A percentile compares a stretch with the other conserved stretches of the same genome.
These are phyloP conservation scores for Argya squamiceps DNA, from an alignment of 2,797 vertebrate genomes.

Conservation along the genomic window DNA sequence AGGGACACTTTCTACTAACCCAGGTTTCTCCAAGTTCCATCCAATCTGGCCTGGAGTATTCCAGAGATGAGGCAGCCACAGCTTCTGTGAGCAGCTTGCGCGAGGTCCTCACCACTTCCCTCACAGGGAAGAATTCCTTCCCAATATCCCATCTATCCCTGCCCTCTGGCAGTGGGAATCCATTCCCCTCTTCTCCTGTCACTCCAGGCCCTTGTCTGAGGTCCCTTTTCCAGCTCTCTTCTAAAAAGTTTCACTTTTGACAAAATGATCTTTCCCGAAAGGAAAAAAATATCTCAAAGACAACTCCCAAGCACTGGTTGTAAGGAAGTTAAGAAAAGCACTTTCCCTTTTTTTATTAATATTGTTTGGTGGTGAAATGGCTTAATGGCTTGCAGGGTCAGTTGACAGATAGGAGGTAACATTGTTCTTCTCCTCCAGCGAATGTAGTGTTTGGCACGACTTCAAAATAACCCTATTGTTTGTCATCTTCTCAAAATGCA, in stretches of 20 bases:
- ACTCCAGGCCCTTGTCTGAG: not conserved
- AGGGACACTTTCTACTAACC: not conserved
- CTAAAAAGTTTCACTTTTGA: not conserved
- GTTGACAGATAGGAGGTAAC: constrained; percentile 23
- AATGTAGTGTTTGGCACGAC: constrained; percentile 46
- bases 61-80: not conserved
- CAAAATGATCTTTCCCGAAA: not conserved
- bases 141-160: not conserved
- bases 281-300: constrained; percentile 10
- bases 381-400: constrained; percentile 56
- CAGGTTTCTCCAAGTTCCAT: not conserved
- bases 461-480: constrained; percentile 72
- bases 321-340: constrained; percentile 10
- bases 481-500: constrained; percentile 67
- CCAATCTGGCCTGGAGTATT: not conserved
- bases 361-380: constrained; percentile 43
- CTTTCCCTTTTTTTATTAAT: constrained; percentile 55
- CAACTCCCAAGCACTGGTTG: not conserved
- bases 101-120: not conserved
- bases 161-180: not conserved
- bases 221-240: not conserved
- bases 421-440: constrained; percentile 26
- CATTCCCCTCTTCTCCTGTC: not conserved
- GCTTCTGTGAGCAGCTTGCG: not conserved
- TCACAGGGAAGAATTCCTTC: not conserved